Conservation (phyloP, 2,113 vertebrate species). For the Aplodontia rufa region DNA sequence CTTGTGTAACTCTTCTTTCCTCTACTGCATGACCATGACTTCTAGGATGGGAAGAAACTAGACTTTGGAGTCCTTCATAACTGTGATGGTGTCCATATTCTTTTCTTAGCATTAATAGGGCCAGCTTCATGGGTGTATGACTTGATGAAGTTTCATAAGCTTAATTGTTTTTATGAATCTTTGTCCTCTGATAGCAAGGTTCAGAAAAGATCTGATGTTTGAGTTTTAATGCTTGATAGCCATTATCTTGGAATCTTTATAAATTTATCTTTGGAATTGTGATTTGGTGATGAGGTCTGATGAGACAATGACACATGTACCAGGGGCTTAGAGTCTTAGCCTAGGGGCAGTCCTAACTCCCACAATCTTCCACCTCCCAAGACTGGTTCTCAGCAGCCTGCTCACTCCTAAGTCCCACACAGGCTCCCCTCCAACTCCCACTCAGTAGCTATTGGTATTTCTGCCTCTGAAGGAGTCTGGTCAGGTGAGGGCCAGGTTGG, state of each 20-base stretch:
- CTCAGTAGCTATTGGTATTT: not conserved
- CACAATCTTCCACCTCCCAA: not conserved
- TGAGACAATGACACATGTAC: not conserved
- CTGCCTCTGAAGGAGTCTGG: not conserved
- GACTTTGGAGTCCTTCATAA: not conserved
- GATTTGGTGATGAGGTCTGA: not conserved
- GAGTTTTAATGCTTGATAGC: not conserved
- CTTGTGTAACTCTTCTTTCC: not conserved
- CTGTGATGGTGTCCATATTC: not conserved
- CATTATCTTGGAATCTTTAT: constrained; percentile 1
- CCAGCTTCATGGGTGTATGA: not conserved
- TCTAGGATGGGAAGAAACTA: not conserved
- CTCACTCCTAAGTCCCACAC: not conserved
- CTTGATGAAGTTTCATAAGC: not conserved
- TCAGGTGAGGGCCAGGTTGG: not conserved
- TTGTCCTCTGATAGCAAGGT: not conserved
- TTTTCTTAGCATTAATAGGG: not conserved
- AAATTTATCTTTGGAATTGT: not conserved
- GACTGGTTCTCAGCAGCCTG: not conserved
- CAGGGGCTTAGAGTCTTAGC: not conserved
- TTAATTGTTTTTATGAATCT: not conserved
- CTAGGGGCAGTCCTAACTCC: not conserved
- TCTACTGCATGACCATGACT: not conserved
- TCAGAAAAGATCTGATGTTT: not conserved
- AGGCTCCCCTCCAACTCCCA: not conserved